Evolutionary conservation across 2,113 vertebrate genomes (phyloP).

Genomic region (Mormyrus iriodes): DNA sequence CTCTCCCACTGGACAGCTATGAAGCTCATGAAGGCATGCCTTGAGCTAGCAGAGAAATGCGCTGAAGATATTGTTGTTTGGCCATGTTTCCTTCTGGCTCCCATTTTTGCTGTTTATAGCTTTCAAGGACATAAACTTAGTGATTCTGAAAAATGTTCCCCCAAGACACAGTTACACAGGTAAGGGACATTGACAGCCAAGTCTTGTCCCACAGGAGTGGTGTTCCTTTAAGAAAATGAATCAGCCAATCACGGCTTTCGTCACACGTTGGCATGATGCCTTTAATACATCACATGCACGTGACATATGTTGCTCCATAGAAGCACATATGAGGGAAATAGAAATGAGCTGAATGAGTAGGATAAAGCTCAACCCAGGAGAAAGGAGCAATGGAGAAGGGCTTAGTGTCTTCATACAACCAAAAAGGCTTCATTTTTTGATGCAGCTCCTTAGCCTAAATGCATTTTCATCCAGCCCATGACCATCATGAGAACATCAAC

Average conservation of each 20-base stretch:
- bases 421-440: not conserved
- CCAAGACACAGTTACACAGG: not conserved
- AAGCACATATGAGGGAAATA: not conserved
- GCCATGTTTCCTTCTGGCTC: not conserved
- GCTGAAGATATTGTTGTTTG: not conserved
- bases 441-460: not conserved
- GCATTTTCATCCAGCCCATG: not conserved
- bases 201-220: not conserved
- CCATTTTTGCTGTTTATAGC: not conserved
- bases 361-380: not conserved
- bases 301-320: not conserved
- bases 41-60: not conserved
- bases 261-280: not conserved
- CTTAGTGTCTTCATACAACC: not conserved
- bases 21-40: not conserved
- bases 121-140: not conserved
- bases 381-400: not conserved
- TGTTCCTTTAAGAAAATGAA: not conserved
- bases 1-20: not conserved
- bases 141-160: not conserved
- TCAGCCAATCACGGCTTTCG: not conserved
- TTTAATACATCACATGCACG: not conserved
- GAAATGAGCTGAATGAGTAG: not conserved
- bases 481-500: not conserved
- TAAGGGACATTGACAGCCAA: not conserved